Base-by-base conservation (phyloP, 2,113 vertebrate species). In the Rhinichthys klamathensis region DNA sequence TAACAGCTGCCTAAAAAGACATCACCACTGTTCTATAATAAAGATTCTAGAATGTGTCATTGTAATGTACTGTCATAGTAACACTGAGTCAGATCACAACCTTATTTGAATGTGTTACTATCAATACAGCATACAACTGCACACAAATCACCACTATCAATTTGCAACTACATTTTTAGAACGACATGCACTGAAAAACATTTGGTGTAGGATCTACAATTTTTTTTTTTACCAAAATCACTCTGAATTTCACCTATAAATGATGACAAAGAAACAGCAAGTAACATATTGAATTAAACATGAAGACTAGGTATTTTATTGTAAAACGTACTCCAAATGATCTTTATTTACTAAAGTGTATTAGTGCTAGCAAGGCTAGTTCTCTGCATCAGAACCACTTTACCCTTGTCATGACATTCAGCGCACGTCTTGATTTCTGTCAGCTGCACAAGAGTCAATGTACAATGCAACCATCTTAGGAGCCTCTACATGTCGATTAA, bases 1-100 rank as follows among this genome's bases (percentile, higher is more conserved):
- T 69, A 49, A 82, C 61, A 51, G 16, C 60, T 58, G 35, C 27
- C 38, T 80, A 46, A 32, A 56, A 81, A 51, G 25, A 67, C 25
- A 81, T 32, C 11, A n/a, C 7, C 15, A 51, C 9, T 23, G 79
- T 35, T 46, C 6, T 74, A 6, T 74, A 16, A 27, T 46, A 27
- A 73, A 46, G 23, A 72, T 4, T 61, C n/a, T 11, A 12, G 60
- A 61, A 12, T 44, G 23, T 3, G 23, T 25, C 6, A 25, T 25
- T 12, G 23, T 15, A 73, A 44, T n/a, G 38, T 25, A 44, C 23
- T 73, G n/a, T 44, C 38, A 46, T 11, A 3, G 38, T 12, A 15
- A 15, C 23, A 15, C 70, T 11, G 32, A 70, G 16, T 38, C 67
- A 21, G 38, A 41, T 41, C 38, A 41, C 3, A 41, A 23, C 67